Evolutionary conservation across 2,888 invertebrate genomes (phyloP), one percentile per base, ranked within the genome.

Genomic region (Dolichopus griseipennis): DNA sequence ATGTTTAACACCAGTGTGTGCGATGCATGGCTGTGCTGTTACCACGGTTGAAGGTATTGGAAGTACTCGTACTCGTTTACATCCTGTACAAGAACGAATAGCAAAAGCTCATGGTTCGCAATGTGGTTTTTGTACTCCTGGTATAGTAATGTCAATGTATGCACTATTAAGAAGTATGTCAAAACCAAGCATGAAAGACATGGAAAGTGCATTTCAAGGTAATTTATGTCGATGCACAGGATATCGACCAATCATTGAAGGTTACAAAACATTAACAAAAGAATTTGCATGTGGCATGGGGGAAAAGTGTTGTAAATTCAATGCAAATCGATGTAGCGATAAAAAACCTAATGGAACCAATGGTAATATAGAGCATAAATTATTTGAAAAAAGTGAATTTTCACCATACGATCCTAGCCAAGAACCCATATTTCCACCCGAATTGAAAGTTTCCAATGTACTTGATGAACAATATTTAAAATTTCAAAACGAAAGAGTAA

Each of bases 101-200:
- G 94, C 94, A 0, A 91, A 91, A 81, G 86, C 93, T 0, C 95
- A 97, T 76, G 97, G 97, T 0, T 93, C 95, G 0, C 97, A 97
- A 80, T 97, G 97, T 78, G 96, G 96, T 0, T 96, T 94, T 79
- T 96, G 95, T 75, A 96, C 96, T 0, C 96, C 96, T 0, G 97
- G 97, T 37, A 94, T 97, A 71, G 93, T 97, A 0, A 97, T 97
- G 97, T 95, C 96, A 0, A 95, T 97, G 94, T 97, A 96, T 76
- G 85, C 94, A 0, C 83, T 97, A 63, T 81, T 97, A 0, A 83
- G 97, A 75, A 90, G 86, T 73, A 86, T 87, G 63, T 84, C 86
- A 0, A 85, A 86, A 75, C 92, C 95, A 7, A 83, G 85, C 0
- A 89, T 91, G 84, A 81, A 85, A 18, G 89, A 95, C 71, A 82